Base-by-base conservation (phyloP, 2,888 invertebrate species). In the Coecobrya sp. region DNA sequence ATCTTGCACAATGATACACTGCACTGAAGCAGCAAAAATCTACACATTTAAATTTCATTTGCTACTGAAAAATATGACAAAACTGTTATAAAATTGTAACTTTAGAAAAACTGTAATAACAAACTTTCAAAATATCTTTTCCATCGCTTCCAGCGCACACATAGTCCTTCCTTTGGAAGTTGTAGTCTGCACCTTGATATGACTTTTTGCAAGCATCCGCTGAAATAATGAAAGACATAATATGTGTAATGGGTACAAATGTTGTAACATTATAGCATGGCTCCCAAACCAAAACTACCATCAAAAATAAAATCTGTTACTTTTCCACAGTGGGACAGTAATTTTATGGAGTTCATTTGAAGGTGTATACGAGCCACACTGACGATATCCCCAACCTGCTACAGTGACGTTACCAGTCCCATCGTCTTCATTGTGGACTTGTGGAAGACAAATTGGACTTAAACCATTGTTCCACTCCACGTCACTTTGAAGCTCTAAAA, bases 391-490 rank as follows among this genome's bases (percentile, higher is more conserved):
- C 94, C 94, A 94, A 11, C 94, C 94, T 0, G 93, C 93, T 0
- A 94, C 93, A 5, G 93, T 92, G 2, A 93, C 93, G 0, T 65
- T 7, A 25, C 91, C 76, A 3, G 5, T 11, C 3, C 55, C 76
- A 45, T 42, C 19, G 1, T 89, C 81, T 16, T 86, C 87, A 13
- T 86, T 59, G 25, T 79, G 36, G 1, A 22, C n/a, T 42, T 88
- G 85, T 7, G 94, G 93, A 16, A 94, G 89, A 76, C 94, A 94
- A 55, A 94, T 87, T 7, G 94, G 94, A 52, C 84, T 88, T 25
- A 93, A 87, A 13, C 76, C 86, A 10, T 89, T 10, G 16, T 22
- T 89, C 93, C 92, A 93, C 1, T 70, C 91, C 45, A 94, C 76
- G 0, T 93, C 79, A n/a, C 25, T 76, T n/a, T 91, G 59, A 30